A percentile compares a stretch with the other conserved stretches of the same genome.
Evolutionary conservation across 1,140 invertebrate genomes (phyloP).

Genomic region (Anastrepha obliqua): DNA sequence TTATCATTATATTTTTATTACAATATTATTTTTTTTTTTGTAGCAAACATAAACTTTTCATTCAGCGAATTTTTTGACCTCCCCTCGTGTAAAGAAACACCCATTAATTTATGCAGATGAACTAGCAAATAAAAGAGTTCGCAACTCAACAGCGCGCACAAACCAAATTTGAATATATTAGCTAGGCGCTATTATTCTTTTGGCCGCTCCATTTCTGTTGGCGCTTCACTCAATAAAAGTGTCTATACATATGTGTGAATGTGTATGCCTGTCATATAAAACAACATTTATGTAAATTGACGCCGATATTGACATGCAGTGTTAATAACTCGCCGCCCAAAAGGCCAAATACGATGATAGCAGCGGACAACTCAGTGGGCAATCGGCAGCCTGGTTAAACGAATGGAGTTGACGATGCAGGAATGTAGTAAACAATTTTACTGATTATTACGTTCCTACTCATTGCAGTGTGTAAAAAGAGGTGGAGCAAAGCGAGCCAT

Average conservation of each 20-base stretch:
- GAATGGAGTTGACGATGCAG: background rate
- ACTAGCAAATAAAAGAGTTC: no score
- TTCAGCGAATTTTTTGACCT: no score
- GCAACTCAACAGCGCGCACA: no score
- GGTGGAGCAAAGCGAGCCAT: background rate
- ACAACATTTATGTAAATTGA: slow-evolving; percentile 44
- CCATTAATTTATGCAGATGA: no score
- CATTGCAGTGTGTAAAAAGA: background rate
- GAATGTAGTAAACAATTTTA: background rate
- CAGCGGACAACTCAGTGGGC: background rate
- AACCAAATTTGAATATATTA: no score
- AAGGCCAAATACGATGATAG: slow-evolving; percentile 2
- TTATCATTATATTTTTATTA: no score
- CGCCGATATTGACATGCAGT: slow-evolving; percentile 21
- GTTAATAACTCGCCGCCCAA: slow-evolving; percentile 39
- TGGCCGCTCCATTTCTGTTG: background rate
- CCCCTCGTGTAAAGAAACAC: no score
- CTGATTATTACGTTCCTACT: background rate
- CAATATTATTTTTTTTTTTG: no score
- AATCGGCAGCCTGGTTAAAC: background rate
- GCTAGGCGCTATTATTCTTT: no score
- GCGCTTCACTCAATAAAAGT: background rate
- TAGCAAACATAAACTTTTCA: no score
- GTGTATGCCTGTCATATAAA: background rate
- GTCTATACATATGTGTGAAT: background rate